Evolutionary conservation across 2,888 invertebrate species (phyloP), one percentile per base, ranked within the genome.

Genomic region (Himalopsyche japonica): DNA sequence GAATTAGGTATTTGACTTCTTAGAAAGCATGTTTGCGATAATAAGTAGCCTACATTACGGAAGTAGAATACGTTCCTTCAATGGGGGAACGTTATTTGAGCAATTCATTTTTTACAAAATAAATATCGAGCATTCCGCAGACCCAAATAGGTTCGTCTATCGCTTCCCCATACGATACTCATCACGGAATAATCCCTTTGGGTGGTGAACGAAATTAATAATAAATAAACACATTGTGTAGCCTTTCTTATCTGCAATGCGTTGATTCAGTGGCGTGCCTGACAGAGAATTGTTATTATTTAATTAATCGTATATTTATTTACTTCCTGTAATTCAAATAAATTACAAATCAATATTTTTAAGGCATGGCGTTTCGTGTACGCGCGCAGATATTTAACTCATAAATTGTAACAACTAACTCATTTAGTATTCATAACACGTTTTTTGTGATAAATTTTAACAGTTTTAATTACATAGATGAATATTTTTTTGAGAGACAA

Each of bases 191-290:
- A 70, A 70, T 70, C 70, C 70, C 70, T 70, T 15, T 70, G 70
- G 70, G 70, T 70, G 70, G 70, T 27, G 70, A 70, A 70, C 70
- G 70, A 70, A 70, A 70, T 70, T 70, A 70, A 70, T 70, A 70
- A 70, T 70, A 70, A 70, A 70, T 70, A 70, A 70, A 70, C 70
- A 70, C 70, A 70, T 12, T 70, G 70, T 70, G 70, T 27, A 27
- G 70, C 70, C 70, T 70, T 70, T 70, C 70, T 70, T 70, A 70
- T 70, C 70, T 70, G 70, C 70, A 70, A 70, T 70, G 70, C 70
- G 70, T 70, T 70, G 70, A 12, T 70, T 70, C 70, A 70, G 70
- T 27, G 70, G 70, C 70, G 70, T 30, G 70, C 70, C 30, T 70
- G 30, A 6, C 30, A 15, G 30, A 27, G 43, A 12, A 43, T 27